Percentiles rank a stretch among this genome's conserved stretches.
These are phyloP conservation scores for Aricia agestis DNA, from an alignment of 1,140 invertebrate genomes.

Conservation along the genomic window DNA sequence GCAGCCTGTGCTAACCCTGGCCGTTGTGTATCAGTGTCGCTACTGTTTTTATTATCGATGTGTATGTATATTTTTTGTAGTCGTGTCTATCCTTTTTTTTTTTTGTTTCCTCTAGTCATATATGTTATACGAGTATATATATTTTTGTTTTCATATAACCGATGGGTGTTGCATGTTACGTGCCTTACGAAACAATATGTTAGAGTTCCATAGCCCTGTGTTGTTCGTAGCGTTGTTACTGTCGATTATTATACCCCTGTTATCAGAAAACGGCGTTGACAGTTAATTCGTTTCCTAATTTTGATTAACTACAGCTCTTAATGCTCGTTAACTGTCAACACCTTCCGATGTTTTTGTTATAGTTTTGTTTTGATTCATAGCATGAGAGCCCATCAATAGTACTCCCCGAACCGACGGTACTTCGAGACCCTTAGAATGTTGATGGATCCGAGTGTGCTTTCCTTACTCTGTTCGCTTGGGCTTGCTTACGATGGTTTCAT, in stretches of 20 bases:
- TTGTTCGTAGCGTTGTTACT: slow-evolving; percentile 68
- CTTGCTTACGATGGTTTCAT: slow-evolving; percentile 59
- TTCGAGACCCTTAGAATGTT: slow-evolving; percentile 46
- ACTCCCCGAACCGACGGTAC: slow-evolving; percentile 39
- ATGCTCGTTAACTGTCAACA: slow-evolving; percentile 61
- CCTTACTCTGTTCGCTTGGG: slow-evolving; percentile 64
- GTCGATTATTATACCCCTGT: slow-evolving; percentile 50
- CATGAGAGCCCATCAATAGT: slow-evolving; percentile 60
- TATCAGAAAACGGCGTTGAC: slow-evolving; percentile 56
- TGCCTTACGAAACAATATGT: slow-evolving; percentile 44
- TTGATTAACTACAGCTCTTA: background rate
- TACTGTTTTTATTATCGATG: slow-evolving; percentile 56
- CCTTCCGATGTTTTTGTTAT: slow-evolving; percentile 47
- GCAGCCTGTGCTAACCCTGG: slow-evolving; percentile 74
- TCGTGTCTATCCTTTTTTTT: slow-evolving; percentile 42
- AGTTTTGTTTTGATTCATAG: slow-evolving; percentile 46
- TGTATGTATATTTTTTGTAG: slow-evolving; percentile 68
- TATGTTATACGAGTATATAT: slow-evolving; percentile 48
- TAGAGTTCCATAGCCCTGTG: slow-evolving; percentile 69
- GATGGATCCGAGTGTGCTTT: slow-evolving; percentile 53
- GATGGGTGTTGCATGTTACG: slow-evolving; percentile 73
- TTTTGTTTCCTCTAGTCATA: slow-evolving; percentile 37
- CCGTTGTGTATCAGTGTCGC: slow-evolving; percentile 75
- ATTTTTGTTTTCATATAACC: slow-evolving; percentile 49
- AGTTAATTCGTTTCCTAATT: slow-evolving; percentile 45